Percentiles rank a stretch among this genome's conserved stretches.
These are phyloP conservation scores for Vollenhovia emeryi DNA, from an alignment of 1,140 invertebrate species.

Conservation along the genomic window DNA sequence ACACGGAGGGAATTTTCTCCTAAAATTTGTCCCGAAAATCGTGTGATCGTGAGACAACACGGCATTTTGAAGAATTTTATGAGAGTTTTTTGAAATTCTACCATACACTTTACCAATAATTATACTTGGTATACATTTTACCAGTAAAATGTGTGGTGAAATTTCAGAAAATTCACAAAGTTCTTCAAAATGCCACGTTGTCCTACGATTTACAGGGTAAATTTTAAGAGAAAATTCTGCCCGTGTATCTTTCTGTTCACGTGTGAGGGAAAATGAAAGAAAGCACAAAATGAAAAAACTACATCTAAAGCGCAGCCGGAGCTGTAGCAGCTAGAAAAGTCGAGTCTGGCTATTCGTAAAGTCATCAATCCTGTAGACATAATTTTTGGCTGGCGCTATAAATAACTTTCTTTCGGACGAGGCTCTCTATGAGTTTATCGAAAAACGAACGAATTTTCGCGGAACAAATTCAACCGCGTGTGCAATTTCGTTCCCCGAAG, in stretches of 20 bases:
- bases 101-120: no score
- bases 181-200: no score
- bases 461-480: neutral
- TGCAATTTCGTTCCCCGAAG: constrained; percentile 20
- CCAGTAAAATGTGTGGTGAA: no score
- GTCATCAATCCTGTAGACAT: neutral
- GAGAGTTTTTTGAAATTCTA: no score
- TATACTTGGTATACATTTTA: no score
- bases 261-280: neutral
- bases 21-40: no score
- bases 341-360: neutral
- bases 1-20: no score
- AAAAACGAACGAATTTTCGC: neutral
- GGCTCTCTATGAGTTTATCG: neutral
- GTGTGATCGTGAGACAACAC: no score
- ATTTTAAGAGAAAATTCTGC: no score
- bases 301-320: neutral
- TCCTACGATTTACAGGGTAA: no score
- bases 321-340: neutral
- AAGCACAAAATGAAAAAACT: neutral
- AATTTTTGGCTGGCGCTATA: neutral
- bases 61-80: no score
- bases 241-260: neutral
- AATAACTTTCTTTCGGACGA: neutral
- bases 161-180: no score